Base-by-base conservation (phyloP, 92 coral and sea anemone genomes). In the Actinostola sp. region DNA sequence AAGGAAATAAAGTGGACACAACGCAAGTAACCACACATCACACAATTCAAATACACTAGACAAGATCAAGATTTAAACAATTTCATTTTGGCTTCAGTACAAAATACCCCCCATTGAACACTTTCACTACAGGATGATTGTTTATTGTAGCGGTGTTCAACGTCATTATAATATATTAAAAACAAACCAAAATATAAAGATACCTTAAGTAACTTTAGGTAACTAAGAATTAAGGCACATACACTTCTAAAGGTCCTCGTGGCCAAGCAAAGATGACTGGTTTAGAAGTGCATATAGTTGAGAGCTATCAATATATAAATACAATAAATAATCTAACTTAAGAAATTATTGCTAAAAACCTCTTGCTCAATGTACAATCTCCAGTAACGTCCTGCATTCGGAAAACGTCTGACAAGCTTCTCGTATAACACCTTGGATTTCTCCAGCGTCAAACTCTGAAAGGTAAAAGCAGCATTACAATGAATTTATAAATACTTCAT, bases 281-380 rank as follows among this genome's bases (percentile, higher is more conserved):
- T 7, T 25, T 21, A 27, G 61, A 54, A 25, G 61, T 21, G 61
- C 16, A 54, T 21, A 19, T 17, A 24, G 16, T 36, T 36, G 6
- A 36, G 42, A 36, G 42, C 42, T 36, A 36, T 11, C 61, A 63
- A 50, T 27, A 27, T n/a, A 42, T 69, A 65, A 49, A 67, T 46
- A 76, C 75, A 84, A 52, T 58, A 59, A 80, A 67, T 50, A 71
- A 3, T 27, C 36, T 57, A 57, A 57, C 36, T 57, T 27, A 52
- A 30, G 38, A 61, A 76, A 91, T 70, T n/a, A n/a, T n/a, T 77
- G 67, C 89, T 84, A 95, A 91, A 94, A 95, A 95, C 99, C 99
- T 95, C 95, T 91, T 94, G 98, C 84, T 94, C 98, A 75, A 94
- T 95, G 97, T 88, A 95, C 28, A 95, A 84, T 79, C 97, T 88